Evolutionary conservation across 2,888 invertebrate species (phyloP), one percentile per base, ranked within the genome.

Genomic region (Dicyrtoma fusca): DNA sequence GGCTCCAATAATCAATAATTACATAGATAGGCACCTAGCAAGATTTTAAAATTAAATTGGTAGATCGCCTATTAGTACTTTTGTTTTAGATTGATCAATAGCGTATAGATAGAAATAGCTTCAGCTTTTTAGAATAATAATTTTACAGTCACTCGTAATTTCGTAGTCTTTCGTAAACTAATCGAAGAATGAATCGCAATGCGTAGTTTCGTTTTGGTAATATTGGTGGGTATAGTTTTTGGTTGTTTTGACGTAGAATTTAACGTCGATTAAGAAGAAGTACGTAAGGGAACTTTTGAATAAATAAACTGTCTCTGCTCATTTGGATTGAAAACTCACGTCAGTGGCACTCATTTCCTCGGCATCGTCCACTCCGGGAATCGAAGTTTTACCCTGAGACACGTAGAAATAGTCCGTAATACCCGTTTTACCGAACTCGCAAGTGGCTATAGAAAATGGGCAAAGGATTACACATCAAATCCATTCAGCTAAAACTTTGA

Each of bases 371-470:
- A 87, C 85, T 76, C 84, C 85, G 72, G 87, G 87, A 64, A 88
- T 87, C 69, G 85, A 84, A 69, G 82, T 82, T 81, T 86, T 86
- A 75, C 88, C 88, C 82, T 88, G 87, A 77, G 87, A 86, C 81
- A 87, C 86, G 83, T 85, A 87, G 81, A 84, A 83, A 82, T 87
- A 88, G 76, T 84, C 83, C 75, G 83, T 80, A 82, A 86, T 84
- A 79, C 86, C 85, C 62, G 85, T 82, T 25, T 81, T 82, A 64
- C 86, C 81, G 71, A 85, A 81, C 72, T 84, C 81, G 74, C 84
- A 81, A 72, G 82, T 82, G 66, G 85, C 86, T 85, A 81, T 26
- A 75, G 66, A 63, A 62, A 14, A 17, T 23, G 26, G 14, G 47
- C 13, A 23, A 19, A 62, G 10, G 45, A 19, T 11, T 26, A 59